Evolutionary conservation across 2,113 vertebrate species (phyloP), one percentile per base, ranked within the genome.

Genomic region (Mesembrinibis cayennensis): DNA sequence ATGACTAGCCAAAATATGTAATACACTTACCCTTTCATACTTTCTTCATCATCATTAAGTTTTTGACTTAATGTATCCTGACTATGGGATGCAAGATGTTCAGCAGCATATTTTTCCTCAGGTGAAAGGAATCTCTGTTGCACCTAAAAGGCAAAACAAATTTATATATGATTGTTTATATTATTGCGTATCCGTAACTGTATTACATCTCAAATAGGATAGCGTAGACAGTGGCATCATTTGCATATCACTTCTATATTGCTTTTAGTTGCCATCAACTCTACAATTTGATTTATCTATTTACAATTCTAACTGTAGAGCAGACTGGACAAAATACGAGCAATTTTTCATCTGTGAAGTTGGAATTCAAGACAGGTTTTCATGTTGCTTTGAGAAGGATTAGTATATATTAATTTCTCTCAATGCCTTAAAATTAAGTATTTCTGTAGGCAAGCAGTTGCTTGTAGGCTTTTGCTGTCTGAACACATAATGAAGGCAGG

Each of bases 71-170:
- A 55, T 45, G 20, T 44, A 65, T 63, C 47, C 18, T 44, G 77
- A 49, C 8, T 30, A 6, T 74, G 29, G 93, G 96, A 95, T 87
- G 97, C 92, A 53, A 97, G 98, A 49, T 96, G 96, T 63, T 97
- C 97, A 90, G 97, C 95, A 25, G 97, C 96, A 20, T 98, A 97
- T 91, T 98, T 98, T 67, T 97, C 97, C 82, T 98, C 97, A 16
- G 96, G 95, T 83, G 95, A 82, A 86, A 65, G 97, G 56, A 95
- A 94, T 74, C 90, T 96, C 98, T 98, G 97, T 73, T 94, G n/a
- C 84, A 74, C 32, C 50, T 53, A 90, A 58, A 96, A 55, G 27
- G 44, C 27, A 93, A 74, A 88, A 62, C 6, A 63, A 77, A 62
- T 79, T 34, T 26, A 61, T 66, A 16, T 36, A 45, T 21, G 7